phyloP scores from a whole-genome alignment of 2,888 invertebrate genomes.

The Cephus nigrinus region DNA sequence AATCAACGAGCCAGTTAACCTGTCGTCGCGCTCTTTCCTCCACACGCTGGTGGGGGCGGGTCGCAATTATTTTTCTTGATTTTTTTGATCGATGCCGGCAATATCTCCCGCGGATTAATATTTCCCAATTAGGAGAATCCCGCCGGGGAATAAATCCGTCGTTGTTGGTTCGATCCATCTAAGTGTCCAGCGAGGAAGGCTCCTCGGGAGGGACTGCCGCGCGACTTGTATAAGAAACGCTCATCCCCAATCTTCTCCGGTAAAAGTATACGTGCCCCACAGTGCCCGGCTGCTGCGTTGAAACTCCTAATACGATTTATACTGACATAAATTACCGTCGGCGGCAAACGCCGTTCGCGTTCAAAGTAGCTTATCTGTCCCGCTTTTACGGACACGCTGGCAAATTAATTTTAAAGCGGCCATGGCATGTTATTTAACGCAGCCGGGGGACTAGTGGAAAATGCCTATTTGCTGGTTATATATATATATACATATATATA shows the following conservation, averaged over 20 bases:
- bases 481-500: no score
- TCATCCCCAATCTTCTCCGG: background rate
- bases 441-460: background rate
- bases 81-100: background rate
- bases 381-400: conserved; percentile 3
- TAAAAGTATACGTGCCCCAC: background rate
- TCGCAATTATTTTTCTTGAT: background rate
- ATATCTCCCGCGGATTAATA: background rate
- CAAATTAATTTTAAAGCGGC: conserved; percentile 6
- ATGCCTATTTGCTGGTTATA: background rate
- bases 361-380: conserved; percentile 9
- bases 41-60: background rate
- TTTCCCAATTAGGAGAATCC: background rate
- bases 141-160: background rate
- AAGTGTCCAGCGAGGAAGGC: background rate
- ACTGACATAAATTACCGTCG: conserved; percentile 10
- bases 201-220: background rate
- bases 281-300: conserved; percentile 1
- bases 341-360: conserved; percentile 7
- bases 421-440: background rate
- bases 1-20: background rate
- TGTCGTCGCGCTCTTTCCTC: background rate
- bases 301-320: conserved; percentile 6
- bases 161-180: background rate
- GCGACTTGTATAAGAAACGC: conserved; percentile 1